Evolutionary conservation across 2,113 vertebrate genomes (phyloP), one percentile per base, ranked within the genome.

Genomic region (Actinemys pallida): DNA sequence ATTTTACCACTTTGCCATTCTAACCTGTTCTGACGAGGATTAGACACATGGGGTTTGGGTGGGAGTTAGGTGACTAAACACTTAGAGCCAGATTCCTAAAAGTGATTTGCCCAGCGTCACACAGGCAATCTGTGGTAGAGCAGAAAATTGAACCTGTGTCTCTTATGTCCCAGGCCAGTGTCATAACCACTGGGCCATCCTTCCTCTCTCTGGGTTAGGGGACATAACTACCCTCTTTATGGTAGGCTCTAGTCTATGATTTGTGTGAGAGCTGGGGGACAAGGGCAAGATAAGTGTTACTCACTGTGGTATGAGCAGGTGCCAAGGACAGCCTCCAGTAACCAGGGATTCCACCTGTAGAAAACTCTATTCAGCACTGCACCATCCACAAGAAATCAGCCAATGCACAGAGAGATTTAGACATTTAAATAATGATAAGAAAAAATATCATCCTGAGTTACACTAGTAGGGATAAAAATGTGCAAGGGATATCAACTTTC

Each of bases 371-470:
- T 86, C 86, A 76, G 45, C 27, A 85, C 57, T 93, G n/a, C 20
- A 90, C 89, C 81, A 88, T 6, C 35, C 10, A 50, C 72, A 82
- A 81, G 59, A 91, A 94, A 95, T 90, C 22, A 87, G 22, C 47
- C 62, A 45, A 94, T 24, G 25, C 59, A 65, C 45, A n/a, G 54
- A 82, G 17, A 91, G 94, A 91, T 81, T 56, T 76, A 27, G 45
- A 87, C 27, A 83, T 92, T 75, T 75, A 94, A 90, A 88, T 88
- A 94, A 93, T 86, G 76, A 35, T 69, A 88, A 83, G 78, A 92
- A 97, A 86, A 35, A 89, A 87, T 0, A 1, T 19, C 25, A 49
- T 50, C 76, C 86, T 84, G 8, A 72, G 53, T 80, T 65, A 72
- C 39, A 75, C 31, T 62, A 76, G 8, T 83, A 84, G 92, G 59